Evolutionary conservation across 2,888 invertebrate genomes (phyloP).

Genomic region (Leucophenga maculata): DNA sequence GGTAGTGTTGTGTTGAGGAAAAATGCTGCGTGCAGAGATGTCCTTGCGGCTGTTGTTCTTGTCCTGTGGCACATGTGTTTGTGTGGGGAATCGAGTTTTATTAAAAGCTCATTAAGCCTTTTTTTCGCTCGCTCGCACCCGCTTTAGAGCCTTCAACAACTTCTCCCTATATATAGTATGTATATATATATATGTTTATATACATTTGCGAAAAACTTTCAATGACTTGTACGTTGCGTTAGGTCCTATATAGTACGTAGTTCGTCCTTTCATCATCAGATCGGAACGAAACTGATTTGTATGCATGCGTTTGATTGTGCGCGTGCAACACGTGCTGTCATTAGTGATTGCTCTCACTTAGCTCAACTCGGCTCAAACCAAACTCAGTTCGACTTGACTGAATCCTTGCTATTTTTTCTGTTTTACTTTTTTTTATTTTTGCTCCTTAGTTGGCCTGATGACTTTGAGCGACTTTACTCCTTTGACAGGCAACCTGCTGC

Average conservation of each 20-base stretch:
- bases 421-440: not conserved
- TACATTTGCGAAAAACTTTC: conserved; percentile 18
- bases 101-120: conserved; percentile 63
- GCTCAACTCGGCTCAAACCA: not conserved
- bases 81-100: conserved; percentile 54
- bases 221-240: conserved; percentile 7
- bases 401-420: not conserved
- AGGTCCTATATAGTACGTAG: not conserved
- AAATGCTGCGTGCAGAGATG: not conserved
- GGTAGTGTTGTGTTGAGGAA: not conserved
- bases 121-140: not conserved
- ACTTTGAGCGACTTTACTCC: not conserved
- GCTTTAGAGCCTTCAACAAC: too few relatives aligned
- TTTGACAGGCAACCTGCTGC: conserved; percentile 5
- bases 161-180: too few relatives aligned
- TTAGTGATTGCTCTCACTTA: conserved; percentile 17
- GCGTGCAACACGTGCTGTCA: conserved; percentile 28
- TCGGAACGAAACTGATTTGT: conserved; percentile 14
- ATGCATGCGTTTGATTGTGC: conserved; percentile 22
- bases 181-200: not conserved
- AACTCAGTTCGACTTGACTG: not conserved
- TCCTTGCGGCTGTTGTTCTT: conserved; percentile 13
- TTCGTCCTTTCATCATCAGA: not conserved
- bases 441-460: not conserved
- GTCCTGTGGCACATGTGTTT: conserved; percentile 19